Base-by-base conservation (phyloP, 2,888 invertebrate species). In the Xiphydria camelus region DNA sequence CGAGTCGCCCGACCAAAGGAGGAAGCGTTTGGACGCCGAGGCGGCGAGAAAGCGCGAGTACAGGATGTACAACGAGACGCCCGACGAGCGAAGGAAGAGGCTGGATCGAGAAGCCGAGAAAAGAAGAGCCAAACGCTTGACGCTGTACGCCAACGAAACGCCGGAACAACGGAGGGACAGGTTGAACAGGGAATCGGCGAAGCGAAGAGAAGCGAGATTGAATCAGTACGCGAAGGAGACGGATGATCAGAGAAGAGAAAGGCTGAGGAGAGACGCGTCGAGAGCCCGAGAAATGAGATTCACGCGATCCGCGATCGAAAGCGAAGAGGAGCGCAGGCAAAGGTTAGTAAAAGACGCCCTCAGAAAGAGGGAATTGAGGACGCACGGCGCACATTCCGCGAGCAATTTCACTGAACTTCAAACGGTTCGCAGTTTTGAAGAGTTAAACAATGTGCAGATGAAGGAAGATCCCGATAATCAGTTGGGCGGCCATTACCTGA, bases 261-360 rank as follows among this genome's bases (percentile, higher is more conserved):
- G 69, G 39, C 48, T 70, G 46, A 55, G 53, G n/a, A 65, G 57
- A 39, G 69, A 70, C 10, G 69, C 69, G 2, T 39, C 62, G 6
- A 63, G 69, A 51, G 69, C 69, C 4, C 55, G 65, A 14, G 68
- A 69, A 57, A 63, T 64, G 59, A 67, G 69, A 47, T 68, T 69
- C 42, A 67, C 68, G n/a, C 62, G 65, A 40, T 69, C 68, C 18
- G 59, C 68, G 4, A 64, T 68, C 33, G 69, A 69, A 45, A 69
- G 62, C 4, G 66, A 69, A 43, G 69, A 69, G 48, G 66, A 69
- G 33, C 62, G 66, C 25, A 60, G 60, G 40, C 53, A 62, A 53
- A 67, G 69, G 49, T 59, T 69, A 53, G 57, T 69, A 49, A 68
- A 63, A 43, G 69, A 69, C 40, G 69, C 69, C 31, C 47, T 68